A percentile compares a stretch with the other conserved stretches of the same genome.
Conservation (phyloP, 2,113 vertebrate genomes). For the Nannobrachium achirus region DNA sequence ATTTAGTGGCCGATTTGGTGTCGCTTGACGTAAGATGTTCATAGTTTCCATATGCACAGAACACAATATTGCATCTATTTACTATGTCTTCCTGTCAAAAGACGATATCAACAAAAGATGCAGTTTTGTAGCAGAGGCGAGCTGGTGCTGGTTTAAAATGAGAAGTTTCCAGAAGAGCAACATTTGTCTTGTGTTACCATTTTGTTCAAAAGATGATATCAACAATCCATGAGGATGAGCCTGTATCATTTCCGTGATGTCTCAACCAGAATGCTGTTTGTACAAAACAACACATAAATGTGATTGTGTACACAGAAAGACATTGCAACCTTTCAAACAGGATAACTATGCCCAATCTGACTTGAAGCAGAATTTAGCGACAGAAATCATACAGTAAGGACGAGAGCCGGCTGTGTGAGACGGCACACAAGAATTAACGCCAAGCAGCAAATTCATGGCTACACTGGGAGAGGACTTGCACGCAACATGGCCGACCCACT, state of each 20-base stretch:
- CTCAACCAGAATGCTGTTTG: not conserved
- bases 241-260: too few species aligned
- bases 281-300: not conserved
- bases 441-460: conserved; percentile 1
- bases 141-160: not conserved
- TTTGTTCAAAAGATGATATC: not conserved
- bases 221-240: not conserved
- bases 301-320: too few species aligned
- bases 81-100: conserved; percentile 21
- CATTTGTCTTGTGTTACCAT: not conserved
- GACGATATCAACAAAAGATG: conserved; percentile 31
- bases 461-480: conserved; percentile 3
- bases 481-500: conserved; percentile 22
- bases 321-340: not conserved
- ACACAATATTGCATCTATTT: conserved; percentile 29
- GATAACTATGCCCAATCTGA: not conserved
- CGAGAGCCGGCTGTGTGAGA: not conserved
- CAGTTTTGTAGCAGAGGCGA: not conserved
- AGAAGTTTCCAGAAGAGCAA: not conserved
- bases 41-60: conserved; percentile 30
- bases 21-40: conserved; percentile 34
- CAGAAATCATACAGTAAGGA: too few species aligned
- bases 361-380: not conserved
- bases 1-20: conserved; percentile 48
- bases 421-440: conserved; percentile 6